phyloP scores from a whole-genome alignment of 2,888 invertebrate genomes.

The Morpho helenor region DNA sequence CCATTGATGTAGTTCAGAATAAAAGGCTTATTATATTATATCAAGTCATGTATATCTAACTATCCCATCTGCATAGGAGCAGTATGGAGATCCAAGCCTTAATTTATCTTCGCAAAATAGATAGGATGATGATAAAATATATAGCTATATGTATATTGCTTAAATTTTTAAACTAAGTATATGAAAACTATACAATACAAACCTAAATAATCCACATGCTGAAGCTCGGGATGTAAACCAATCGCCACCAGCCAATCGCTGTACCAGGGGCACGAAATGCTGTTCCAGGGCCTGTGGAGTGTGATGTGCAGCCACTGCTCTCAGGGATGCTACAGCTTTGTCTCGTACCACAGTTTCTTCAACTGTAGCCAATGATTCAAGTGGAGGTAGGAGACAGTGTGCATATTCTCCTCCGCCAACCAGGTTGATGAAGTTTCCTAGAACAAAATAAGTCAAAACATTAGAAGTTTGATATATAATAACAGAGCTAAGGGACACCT shows the following conservation, averaged over 20 bases:
- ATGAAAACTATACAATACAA: slow-evolving; percentile 4
- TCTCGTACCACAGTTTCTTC: slow-evolving; percentile 99
- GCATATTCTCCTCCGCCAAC: slow-evolving; percentile 99
- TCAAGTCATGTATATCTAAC: too few relatives aligned
- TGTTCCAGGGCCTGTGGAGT: slow-evolving; percentile 95
- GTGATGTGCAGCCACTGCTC: slow-evolving; percentile 94
- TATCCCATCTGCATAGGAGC: too few relatives aligned
- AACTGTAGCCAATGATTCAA: slow-evolving; percentile 98
- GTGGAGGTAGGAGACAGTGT: slow-evolving; percentile 94
- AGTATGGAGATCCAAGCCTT: too few relatives aligned
- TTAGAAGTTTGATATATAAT: too few relatives aligned
- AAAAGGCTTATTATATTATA: too few relatives aligned
- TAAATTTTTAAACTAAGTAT: too few relatives aligned
- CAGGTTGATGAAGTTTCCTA: slow-evolving; percentile 89
- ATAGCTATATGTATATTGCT: too few relatives aligned
- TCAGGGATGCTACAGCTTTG: slow-evolving; percentile 97
- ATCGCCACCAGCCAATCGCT: slow-evolving; percentile 94
- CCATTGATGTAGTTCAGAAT: too few relatives aligned
- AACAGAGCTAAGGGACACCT: too few relatives aligned
- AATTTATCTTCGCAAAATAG: too few relatives aligned
- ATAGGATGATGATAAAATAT: too few relatives aligned
- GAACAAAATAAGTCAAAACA: slow-evolving; percentile 11
- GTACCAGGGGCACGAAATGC: slow-evolving; percentile 97
- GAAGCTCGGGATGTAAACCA: slow-evolving; percentile 83
- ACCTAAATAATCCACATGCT: slow-evolving; percentile 71